Conservation (phyloP, 2,888 invertebrate genomes). For the Volucella inflata region DNA sequence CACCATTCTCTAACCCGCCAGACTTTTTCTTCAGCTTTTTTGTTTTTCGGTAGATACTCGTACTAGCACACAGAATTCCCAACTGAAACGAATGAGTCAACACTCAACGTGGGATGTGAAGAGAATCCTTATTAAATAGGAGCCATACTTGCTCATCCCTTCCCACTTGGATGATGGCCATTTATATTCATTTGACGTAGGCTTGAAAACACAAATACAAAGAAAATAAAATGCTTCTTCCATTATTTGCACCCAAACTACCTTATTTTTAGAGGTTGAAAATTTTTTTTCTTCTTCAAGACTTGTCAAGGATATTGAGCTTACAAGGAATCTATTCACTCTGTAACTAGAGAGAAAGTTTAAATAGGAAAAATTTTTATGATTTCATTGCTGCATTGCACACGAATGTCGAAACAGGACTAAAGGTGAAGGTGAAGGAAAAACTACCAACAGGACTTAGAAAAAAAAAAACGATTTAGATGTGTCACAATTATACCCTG, state of each 20-base stretch:
- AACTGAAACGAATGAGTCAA: slow-evolving; percentile 64
- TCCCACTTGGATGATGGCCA: slow-evolving; percentile 28
- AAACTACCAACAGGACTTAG: slow-evolving; percentile 3
- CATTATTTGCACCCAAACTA: slow-evolving; percentile 41
- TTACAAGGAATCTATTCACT: slow-evolving; percentile 51
- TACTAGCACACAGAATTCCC: slow-evolving; percentile 8
- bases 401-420: slow-evolving; percentile 18
- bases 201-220: slow-evolving; percentile 33
- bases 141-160: slow-evolving; percentile 4
- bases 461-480: slow-evolving; percentile 48
- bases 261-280: slow-evolving; percentile 18
- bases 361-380: slow-evolving; percentile 26
- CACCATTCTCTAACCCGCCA: slow-evolving; percentile 2
- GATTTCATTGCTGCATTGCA: slow-evolving; percentile 54
- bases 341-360: slow-evolving; percentile 42
- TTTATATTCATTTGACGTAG: slow-evolving; percentile 69
- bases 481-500: slow-evolving; percentile 5
- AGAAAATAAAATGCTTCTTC: not conserved
- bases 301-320: slow-evolving; percentile 52
- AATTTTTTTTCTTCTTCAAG: slow-evolving; percentile 7
- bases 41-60: not conserved
- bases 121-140: slow-evolving; percentile 46
- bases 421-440: slow-evolving; percentile 60
- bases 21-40: slow-evolving; percentile 4
- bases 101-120: slow-evolving; percentile 35